These are phyloP conservation scores for Microplitis mediator DNA, from an alignment of 1,140 invertebrate genomes.

Conservation along the genomic window DNA sequence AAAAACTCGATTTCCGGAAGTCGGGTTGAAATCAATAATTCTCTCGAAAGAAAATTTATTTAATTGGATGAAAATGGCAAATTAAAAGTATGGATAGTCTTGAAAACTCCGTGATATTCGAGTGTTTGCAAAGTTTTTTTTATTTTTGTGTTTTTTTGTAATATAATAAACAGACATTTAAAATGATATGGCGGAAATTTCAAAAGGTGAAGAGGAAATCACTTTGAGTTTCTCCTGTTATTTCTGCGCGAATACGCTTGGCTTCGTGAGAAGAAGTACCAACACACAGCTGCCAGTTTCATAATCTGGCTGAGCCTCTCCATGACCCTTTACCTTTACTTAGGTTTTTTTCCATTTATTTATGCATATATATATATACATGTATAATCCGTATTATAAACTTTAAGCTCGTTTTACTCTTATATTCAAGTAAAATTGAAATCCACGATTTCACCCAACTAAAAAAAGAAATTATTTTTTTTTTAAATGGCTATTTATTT, in stretches of 20 bases:
- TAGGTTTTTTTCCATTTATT: constrained; percentile 11
- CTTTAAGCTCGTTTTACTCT: constrained; percentile 4
- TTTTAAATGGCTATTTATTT: not conserved
- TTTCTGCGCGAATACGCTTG: constrained; percentile 21
- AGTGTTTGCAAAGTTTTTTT: too few relatives aligned
- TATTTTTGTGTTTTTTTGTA: too few relatives aligned
- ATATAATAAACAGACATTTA: not conserved
- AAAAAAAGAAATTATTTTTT: not conserved
- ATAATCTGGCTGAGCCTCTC: constrained; percentile 22
- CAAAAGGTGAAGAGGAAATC: constrained; percentile 18
- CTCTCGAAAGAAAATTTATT: too few relatives aligned
- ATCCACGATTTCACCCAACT: constrained; percentile 9
- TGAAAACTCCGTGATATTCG: too few relatives aligned
- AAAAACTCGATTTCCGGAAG: too few relatives aligned
- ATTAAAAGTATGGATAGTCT: too few relatives aligned
- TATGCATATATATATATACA: constrained; percentile 1
- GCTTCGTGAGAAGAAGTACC: constrained; percentile 22
- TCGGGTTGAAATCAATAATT: too few relatives aligned
- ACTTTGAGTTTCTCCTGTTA: constrained; percentile 11
- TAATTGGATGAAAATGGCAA: too few relatives aligned
- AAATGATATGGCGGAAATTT: not conserved
- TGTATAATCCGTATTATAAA: constrained; percentile 13
- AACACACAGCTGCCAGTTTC: constrained; percentile 23
- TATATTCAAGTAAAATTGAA: not conserved
- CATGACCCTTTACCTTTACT: not conserved